Conservation (phyloP, 2,797 vertebrate genomes). For the Botia almorhae region DNA sequence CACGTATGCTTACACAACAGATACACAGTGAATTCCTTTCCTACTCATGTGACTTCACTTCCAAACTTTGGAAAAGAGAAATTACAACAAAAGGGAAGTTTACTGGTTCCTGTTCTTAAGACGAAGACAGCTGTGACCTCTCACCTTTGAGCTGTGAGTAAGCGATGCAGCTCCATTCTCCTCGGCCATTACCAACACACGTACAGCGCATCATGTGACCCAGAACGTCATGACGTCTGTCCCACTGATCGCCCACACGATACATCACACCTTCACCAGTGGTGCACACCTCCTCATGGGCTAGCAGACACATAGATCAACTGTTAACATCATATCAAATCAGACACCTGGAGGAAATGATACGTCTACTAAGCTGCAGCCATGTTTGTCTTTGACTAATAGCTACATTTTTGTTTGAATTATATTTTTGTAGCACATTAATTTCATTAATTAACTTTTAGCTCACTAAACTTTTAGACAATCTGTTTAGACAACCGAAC, state of each 20-base stretch:
- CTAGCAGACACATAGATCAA: slow-evolving; percentile 68
- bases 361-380: neutral
- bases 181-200: slow-evolving; percentile 93
- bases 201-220: slow-evolving; percentile 99
- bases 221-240: slow-evolving; percentile 90
- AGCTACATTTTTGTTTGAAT: no score
- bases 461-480: no score
- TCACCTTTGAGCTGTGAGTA: slow-evolving; percentile 96
- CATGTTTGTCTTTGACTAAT: neutral
- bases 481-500: no score
- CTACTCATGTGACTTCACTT: neutral
- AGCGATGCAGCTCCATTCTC: slow-evolving; percentile 95
- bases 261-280: slow-evolving; percentile 93
- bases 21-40: neutral
- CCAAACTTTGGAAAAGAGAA: neutral
- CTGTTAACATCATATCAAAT: neutral
- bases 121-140: slow-evolving; percentile 12
- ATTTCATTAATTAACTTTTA: neutral
- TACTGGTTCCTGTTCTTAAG: neutral
- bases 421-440: neutral
- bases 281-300: slow-evolving; percentile 95
- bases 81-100: neutral
- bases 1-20: neutral
- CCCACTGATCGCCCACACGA: slow-evolving; percentile 97
- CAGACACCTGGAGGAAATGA: neutral